Percentiles rank a stretch among this genome's conserved stretches.
phyloP scores from a whole-genome alignment of 2,888 invertebrate genomes.

The Leucoma salicis region DNA sequence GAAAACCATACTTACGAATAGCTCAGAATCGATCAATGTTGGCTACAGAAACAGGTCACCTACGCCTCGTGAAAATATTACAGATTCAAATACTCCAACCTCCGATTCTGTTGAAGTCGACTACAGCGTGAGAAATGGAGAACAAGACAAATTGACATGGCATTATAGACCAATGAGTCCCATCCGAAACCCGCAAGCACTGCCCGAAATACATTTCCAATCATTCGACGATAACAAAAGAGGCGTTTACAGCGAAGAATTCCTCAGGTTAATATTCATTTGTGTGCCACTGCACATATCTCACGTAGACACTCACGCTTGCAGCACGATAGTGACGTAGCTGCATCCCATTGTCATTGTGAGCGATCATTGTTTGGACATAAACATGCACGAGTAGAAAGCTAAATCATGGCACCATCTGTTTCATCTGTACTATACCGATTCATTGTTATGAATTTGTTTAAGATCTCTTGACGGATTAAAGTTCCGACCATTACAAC shows the following conservation, averaged over 20 bases:
- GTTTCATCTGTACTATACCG: constrained; percentile 64
- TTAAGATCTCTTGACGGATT: constrained; percentile 85
- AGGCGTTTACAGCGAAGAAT: constrained; percentile 71
- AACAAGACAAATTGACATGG: constrained; percentile 69
- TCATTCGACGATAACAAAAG: constrained; percentile 76
- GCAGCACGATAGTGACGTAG: constrained; percentile 58
- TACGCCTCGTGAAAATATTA: constrained; percentile 65
- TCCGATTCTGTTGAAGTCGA: constrained; percentile 45
- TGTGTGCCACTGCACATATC: constrained; percentile 46
- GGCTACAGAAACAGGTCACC: constrained; percentile 70
- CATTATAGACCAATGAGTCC: constrained; percentile 71
- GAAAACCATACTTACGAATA: constrained; percentile 67
- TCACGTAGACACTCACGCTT: constrained; percentile 46
- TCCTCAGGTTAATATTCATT: constrained; percentile 77
- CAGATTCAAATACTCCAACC: constrained; percentile 61
- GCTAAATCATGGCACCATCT: constrained; percentile 47
- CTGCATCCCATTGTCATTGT: constrained; percentile 36
- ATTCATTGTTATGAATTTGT: constrained; percentile 69
- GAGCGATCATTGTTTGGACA: constrained; percentile 33
- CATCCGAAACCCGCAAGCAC: constrained; percentile 52
- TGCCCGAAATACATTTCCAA: constrained; percentile 77
- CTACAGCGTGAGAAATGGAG: constrained; percentile 40
- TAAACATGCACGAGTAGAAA: constrained; percentile 52
- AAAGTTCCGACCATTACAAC: constrained; percentile 82
- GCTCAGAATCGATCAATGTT: constrained; percentile 68